Conservation (phyloP, 2,797 vertebrate genomes). For the Karalla daura region DNA sequence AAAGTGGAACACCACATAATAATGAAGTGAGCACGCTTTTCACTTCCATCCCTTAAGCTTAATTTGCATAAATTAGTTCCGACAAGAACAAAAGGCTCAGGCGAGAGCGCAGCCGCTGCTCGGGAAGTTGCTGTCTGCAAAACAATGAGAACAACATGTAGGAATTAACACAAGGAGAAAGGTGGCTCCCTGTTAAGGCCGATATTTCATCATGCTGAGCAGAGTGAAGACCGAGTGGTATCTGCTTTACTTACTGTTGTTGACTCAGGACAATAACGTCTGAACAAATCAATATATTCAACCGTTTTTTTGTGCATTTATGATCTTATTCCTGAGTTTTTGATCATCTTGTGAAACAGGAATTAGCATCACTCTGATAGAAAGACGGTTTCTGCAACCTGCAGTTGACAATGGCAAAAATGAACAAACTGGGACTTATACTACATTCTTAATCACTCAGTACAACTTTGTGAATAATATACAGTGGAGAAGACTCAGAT, state of each 20-base stretch:
- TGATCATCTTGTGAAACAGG: too few relatives aligned
- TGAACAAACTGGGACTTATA: too few relatives aligned
- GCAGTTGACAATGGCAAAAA: too few relatives aligned
- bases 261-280: too few relatives aligned
- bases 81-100: conserved; percentile 1
- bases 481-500: not conserved
- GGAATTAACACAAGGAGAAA: conserved; percentile 1
- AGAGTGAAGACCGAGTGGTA: not conserved
- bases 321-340: too few relatives aligned
- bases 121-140: conserved; percentile 1
- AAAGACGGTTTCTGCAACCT: too few relatives aligned
- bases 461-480: not conserved
- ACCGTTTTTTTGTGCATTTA: too few relatives aligned
- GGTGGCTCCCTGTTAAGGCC: not conserved
- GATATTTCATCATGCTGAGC: not conserved
- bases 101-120: not conserved
- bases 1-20: conserved; percentile 7
- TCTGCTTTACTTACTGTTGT: not conserved
- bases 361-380: too few relatives aligned
- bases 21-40: not conserved
- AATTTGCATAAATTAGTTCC: conserved; percentile 10
- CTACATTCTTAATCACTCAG: too few relatives aligned
- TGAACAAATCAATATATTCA: too few relatives aligned
- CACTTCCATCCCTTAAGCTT: not conserved
- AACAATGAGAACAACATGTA: not conserved